These are phyloP conservation scores for Anthrax anthrax DNA, from an alignment of 2,888 invertebrate genomes.

Conservation along the genomic window DNA sequence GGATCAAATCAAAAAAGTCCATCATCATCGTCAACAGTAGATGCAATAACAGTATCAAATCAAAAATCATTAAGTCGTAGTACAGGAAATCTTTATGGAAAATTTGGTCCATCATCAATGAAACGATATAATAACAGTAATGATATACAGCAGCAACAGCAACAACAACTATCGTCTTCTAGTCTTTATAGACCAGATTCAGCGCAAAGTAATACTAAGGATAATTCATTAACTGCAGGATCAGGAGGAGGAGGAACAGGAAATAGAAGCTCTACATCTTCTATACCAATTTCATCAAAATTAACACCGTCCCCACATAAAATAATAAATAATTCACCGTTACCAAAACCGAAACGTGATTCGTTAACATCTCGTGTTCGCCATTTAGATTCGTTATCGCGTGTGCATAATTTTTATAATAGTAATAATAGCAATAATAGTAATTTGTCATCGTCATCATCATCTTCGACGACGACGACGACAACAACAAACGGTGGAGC, in stretches of 20 bases:
- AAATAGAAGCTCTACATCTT: conserved; percentile 30
- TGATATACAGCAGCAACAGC: conserved; percentile 1
- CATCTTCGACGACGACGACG: not conserved
- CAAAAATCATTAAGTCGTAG: conserved; percentile 29
- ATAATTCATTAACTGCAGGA: conserved; percentile 15
- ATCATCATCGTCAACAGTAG: conserved; percentile 20
- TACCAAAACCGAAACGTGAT: conserved; percentile 35
- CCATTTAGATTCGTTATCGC: conserved; percentile 38
- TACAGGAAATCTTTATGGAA: conserved; percentile 28
- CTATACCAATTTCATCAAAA: conserved; percentile 29
- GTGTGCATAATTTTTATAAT: conserved; percentile 19
- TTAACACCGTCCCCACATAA: conserved; percentile 14
- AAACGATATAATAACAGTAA: conserved; percentile 3
- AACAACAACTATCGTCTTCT: conserved; percentile 1
- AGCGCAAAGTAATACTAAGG: conserved; percentile 36
- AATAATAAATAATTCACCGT: conserved; percentile 28
- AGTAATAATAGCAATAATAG: conserved; percentile 10
- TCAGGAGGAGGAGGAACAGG: conserved; percentile 24
- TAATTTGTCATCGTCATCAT: not conserved
- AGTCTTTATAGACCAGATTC: conserved; percentile 39
- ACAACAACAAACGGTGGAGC: not conserved
- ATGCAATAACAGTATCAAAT: conserved; percentile 21
- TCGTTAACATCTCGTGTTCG: conserved; percentile 39
- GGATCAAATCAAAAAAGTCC: conserved; percentile 1
- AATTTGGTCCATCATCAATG: conserved; percentile 16